Conservation (phyloP, 2,797 vertebrate genomes). For the Cercopithecus petaurista region DNA sequence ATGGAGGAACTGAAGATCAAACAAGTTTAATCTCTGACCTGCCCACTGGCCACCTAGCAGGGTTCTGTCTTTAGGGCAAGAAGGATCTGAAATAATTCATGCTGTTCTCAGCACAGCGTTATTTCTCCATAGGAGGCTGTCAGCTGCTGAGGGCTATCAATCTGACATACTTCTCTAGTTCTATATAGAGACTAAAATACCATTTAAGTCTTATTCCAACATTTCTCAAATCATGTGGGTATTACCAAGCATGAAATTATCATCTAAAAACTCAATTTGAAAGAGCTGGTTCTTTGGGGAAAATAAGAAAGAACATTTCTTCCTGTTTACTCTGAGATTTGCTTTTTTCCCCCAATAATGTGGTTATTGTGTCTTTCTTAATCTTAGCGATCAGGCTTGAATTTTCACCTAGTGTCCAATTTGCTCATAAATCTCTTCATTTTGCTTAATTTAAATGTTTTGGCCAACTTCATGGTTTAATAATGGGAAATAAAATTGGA, state of each 20-base stretch:
- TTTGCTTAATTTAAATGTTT: slow-evolving; percentile 86
- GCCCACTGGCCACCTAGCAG: background rate
- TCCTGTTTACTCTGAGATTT: slow-evolving; percentile 50
- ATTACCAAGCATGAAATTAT: slow-evolving; percentile 64
- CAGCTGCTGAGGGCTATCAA: background rate
- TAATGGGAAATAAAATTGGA: slow-evolving; percentile 85
- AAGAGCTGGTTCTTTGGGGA: slow-evolving; percentile 34
- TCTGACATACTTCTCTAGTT: slow-evolving; percentile 9
- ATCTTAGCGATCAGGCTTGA: slow-evolving; percentile 79
- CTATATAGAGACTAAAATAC: slow-evolving; percentile 16
- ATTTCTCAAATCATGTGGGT: slow-evolving; percentile 58
- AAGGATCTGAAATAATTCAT: background rate
- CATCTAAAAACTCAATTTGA: slow-evolving; percentile 65
- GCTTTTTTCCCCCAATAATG: slow-evolving; percentile 4
- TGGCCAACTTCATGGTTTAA: slow-evolving; percentile 84
- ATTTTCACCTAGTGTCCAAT: slow-evolving; percentile 81
- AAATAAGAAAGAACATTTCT: slow-evolving; percentile 60
- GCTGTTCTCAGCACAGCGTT: background rate
- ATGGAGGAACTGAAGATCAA: slow-evolving; percentile 20
- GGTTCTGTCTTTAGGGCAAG: slow-evolving; percentile 16
- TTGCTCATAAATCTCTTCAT: slow-evolving; percentile 82
- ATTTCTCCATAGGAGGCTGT: background rate
- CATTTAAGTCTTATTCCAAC: slow-evolving; percentile 56
- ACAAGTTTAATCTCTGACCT: slow-evolving; percentile 24
- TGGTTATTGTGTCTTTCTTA: slow-evolving; percentile 73